Evolutionary conservation across 1,140 invertebrate genomes (phyloP), one percentile per base, ranked within the genome.

Genomic region (Pomacea maculata): DNA sequence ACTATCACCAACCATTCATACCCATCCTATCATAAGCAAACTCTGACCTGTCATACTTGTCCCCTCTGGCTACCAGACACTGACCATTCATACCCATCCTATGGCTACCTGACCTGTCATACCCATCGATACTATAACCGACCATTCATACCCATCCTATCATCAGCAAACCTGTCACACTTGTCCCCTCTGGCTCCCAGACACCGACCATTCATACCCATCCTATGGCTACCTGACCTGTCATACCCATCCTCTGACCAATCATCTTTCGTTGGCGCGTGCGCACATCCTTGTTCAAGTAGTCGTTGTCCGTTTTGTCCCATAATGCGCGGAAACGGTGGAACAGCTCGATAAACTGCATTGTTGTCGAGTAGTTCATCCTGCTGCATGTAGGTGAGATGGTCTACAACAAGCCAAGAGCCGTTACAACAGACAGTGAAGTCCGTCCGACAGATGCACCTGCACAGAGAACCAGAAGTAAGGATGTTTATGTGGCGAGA

Each of bases 281-380:
- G 3, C 75, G 29, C 29, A 54, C 75, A 25, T 17, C 64, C 19
- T 77, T 77, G 75, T 77, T 77, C 25, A 77, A 34, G 45, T 77
- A 77, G 63, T 77, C 63, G 5, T 21, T 65, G 64, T 77, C 63
- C 1, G 29, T 52, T 45, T 52, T 67, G 45, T 77, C 75, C 75
- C 75, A 77, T 63, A 77, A 63, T 45, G 75, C 63, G 17, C 64
- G 75, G 64, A 54, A 45, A 29, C 54, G 61, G 11, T 29, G 75
- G 64, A 67, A 77, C 75, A 77, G 45, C 14, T 77, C 75, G 0
- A 77, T 77, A 63, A 77, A 77, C 64, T 68, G 75, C 75, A 77
- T 77, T 4, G 63, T 77, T 63, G 34, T 68, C 34, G 63, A 65
- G 75, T 77, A 77, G 75, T 77, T 77, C 75, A 77, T 77, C 75